Conservation (phyloP, 2,113 vertebrate species). For the Sceloporus tristichus region DNA sequence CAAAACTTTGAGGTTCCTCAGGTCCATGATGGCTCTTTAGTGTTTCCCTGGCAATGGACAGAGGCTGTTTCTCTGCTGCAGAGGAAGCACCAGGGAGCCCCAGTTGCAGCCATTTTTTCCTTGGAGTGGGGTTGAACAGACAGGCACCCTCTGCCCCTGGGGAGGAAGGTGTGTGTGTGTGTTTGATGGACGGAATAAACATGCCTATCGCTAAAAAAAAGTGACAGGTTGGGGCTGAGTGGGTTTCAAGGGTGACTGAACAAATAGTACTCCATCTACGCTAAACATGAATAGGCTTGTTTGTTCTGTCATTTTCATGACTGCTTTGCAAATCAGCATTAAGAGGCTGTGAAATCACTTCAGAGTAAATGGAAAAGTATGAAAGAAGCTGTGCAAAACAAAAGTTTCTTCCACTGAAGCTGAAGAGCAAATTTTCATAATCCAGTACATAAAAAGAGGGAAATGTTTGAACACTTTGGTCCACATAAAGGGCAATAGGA, state of each 20-base stretch:
- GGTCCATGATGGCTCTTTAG: too few relatives aligned
- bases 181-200: too few relatives aligned
- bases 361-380: conserved; percentile 31
- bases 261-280: not conserved
- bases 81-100: too few relatives aligned
- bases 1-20: too few relatives aligned
- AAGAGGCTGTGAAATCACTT: not conserved
- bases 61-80: too few relatives aligned
- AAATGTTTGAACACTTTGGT: not conserved
- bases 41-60: too few relatives aligned
- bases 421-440: not conserved
- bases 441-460: conserved; percentile 22
- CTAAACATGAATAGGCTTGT: not conserved
- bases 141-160: too few relatives aligned
- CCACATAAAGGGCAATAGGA: not conserved
- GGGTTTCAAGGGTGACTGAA: not conserved
- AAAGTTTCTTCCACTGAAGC: not conserved
- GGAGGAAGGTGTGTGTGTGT: too few relatives aligned
- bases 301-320: not conserved
- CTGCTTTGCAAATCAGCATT: not conserved
- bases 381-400: conserved; percentile 21
- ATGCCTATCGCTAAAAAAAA: too few relatives aligned
- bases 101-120: too few relatives aligned
- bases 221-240: not conserved
- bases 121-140: too few relatives aligned